Percentiles rank a stretch among this genome's conserved stretches.
Conservation (phyloP, 1,140 invertebrate species). For the Orussus abietinus region DNA sequence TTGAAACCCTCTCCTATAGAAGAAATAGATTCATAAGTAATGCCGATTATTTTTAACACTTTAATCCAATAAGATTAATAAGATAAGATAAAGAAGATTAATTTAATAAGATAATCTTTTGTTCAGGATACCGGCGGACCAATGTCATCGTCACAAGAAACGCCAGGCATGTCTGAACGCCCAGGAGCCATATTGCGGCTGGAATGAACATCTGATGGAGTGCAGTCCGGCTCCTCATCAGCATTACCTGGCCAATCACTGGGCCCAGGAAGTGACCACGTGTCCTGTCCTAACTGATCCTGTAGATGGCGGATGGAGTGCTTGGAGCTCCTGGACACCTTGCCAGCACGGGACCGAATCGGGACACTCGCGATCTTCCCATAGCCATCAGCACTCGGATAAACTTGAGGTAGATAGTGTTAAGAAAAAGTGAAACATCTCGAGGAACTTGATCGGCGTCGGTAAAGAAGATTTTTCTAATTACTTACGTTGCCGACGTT, state of each 20-base stretch:
- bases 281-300: slow-evolving; percentile 62
- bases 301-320: slow-evolving; percentile 62
- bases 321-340: slow-evolving; percentile 52
- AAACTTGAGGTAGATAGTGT: neutral
- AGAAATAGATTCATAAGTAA: no score
- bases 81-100: no score
- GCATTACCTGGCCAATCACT: slow-evolving; percentile 60
- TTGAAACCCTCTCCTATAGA: no score
- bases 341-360: slow-evolving; percentile 49
- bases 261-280: slow-evolving; percentile 67
- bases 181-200: slow-evolving; percentile 91
- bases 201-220: slow-evolving; percentile 70
- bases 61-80: neutral
- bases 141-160: slow-evolving; percentile 70
- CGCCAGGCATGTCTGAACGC: slow-evolving; percentile 73
- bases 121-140: slow-evolving; percentile 65
- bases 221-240: slow-evolving; percentile 67
- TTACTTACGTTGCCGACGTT: no score
- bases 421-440: neutral
- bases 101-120: no score
- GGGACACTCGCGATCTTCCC: slow-evolving; percentile 14
- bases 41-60: no score
- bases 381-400: slow-evolving; percentile 16
- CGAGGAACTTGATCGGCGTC: no score
- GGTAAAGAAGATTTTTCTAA: no score